Evolutionary conservation across 2,888 invertebrate species (phyloP).

Genomic region (Acleris holmiana): DNA sequence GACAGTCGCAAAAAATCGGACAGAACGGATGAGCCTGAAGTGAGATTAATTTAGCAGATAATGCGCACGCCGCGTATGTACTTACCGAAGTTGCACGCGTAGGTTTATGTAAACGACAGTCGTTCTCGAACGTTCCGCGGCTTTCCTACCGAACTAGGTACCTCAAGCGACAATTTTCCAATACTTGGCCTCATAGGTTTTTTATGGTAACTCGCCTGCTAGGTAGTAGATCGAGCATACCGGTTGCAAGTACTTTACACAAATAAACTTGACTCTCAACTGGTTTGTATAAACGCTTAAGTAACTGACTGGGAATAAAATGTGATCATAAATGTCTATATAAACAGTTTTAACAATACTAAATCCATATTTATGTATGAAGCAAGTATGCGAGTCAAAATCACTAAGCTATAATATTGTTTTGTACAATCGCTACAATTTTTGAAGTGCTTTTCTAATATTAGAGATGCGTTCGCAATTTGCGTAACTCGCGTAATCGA

Average conservation of each 20-base stretch:
- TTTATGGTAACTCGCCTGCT: slow-evolving; percentile 41
- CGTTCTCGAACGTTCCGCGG: slow-evolving; percentile 67
- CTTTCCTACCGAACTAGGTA: slow-evolving; percentile 60
- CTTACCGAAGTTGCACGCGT: slow-evolving; percentile 31
- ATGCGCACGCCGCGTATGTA: slow-evolving; percentile 5
- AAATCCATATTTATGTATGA: too few relatives aligned
- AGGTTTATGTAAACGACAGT: slow-evolving; percentile 53
- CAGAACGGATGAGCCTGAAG: background rate
- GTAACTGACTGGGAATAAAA: slow-evolving; percentile 27
- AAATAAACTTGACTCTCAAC: slow-evolving; percentile 39
- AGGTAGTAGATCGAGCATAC: slow-evolving; percentile 36
- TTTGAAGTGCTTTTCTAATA: background rate
- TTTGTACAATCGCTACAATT: too few relatives aligned
- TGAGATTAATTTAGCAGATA: slow-evolving; percentile 5
- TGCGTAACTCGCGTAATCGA: slow-evolving; percentile 8
- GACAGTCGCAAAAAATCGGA: slow-evolving; percentile 2
- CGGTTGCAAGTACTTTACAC: slow-evolving; percentile 37
- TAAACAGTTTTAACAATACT: slow-evolving; percentile 14
- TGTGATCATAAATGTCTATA: slow-evolving; percentile 15
- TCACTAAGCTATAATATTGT: background rate
- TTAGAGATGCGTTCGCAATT: background rate
- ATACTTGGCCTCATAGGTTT: slow-evolving; percentile 43
- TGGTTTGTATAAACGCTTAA: slow-evolving; percentile 53
- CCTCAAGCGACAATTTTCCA: slow-evolving; percentile 49
- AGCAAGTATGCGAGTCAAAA: background rate